A percentile compares a stretch with the other conserved stretches of the same genome.
These are phyloP conservation scores for Ptychobarbus kaznakovi DNA, from an alignment of 2,797 vertebrate species.

Conservation along the genomic window DNA sequence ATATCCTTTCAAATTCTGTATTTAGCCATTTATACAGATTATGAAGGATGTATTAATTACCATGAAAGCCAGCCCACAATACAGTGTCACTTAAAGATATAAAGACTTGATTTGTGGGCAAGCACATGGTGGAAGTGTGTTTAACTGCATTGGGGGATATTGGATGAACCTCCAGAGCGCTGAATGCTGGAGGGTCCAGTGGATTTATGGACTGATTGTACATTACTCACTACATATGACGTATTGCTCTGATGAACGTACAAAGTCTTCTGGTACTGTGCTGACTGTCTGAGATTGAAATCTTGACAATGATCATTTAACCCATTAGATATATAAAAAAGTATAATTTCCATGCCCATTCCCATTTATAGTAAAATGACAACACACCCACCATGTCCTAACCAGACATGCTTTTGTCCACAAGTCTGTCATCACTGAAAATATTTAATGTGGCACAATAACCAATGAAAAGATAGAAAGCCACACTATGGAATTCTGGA, in stretches of 20 bases:
- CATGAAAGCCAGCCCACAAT: slow-evolving; percentile 73
- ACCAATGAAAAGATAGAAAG: background rate
- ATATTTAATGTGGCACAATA: background rate
- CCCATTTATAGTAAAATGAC: background rate
- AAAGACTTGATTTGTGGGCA: slow-evolving; percentile 75
- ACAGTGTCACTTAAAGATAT: slow-evolving; percentile 69
- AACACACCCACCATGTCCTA: background rate
- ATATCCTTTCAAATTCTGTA: slow-evolving; percentile 73
- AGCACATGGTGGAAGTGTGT: slow-evolving; percentile 42
- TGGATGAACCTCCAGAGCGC: slow-evolving; percentile 61
- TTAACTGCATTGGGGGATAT: slow-evolving; percentile 59
- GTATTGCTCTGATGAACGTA: slow-evolving; percentile 11
- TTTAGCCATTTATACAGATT: slow-evolving; percentile 72
- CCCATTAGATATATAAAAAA: background rate
- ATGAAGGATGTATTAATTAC: slow-evolving; percentile 80
- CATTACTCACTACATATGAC: slow-evolving; percentile 40
- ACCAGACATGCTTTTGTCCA: background rate
- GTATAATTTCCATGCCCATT: background rate
- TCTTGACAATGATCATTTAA: background rate
- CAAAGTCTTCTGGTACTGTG: slow-evolving; percentile 10
- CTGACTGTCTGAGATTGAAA: background rate
- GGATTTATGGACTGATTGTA: slow-evolving; percentile 64
- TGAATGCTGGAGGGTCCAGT: slow-evolving; percentile 56
- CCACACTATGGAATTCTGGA: background rate
- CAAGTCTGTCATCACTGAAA: background rate